phyloP scores from a whole-genome alignment of 2,113 vertebrate genomes.

The Paradoxurus hermaphroditus region DNA sequence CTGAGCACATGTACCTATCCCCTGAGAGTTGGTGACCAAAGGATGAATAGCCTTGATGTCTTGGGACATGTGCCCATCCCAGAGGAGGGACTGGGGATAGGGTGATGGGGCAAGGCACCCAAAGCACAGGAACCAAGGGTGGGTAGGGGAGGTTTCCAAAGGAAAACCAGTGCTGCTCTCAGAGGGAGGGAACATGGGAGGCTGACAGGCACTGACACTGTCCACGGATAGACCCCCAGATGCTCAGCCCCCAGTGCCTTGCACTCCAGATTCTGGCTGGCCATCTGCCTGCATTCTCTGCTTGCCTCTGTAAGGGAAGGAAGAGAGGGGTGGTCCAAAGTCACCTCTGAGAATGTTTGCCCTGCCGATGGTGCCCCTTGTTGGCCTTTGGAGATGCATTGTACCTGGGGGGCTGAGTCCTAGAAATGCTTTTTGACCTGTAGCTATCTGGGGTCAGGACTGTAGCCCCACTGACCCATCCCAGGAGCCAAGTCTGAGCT shows the following conservation, averaged over 20 bases:
- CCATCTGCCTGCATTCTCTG: neutral
- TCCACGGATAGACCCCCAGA: neutral
- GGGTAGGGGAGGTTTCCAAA: neutral
- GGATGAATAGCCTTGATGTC: neutral
- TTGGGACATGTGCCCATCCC: fast-evolving
- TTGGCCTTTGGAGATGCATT: neutral
- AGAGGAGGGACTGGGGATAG: neutral
- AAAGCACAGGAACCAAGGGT: neutral
- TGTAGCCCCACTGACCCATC: neutral
- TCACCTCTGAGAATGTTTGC: neutral
- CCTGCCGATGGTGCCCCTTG: neutral
- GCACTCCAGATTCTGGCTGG: fast-evolving
- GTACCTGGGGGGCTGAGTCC: neutral
- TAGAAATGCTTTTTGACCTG: neutral
- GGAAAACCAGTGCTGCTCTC: neutral
- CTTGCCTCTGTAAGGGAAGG: fast-evolving
- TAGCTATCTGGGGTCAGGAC: neutral
- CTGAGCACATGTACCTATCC: neutral
- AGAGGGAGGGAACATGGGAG: neutral
- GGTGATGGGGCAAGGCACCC: too few relatives aligned
- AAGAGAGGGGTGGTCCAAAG: too few relatives aligned
- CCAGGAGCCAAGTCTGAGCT: neutral
- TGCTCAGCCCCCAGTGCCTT: neutral
- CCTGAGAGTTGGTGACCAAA: neutral
- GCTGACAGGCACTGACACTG: neutral